These are phyloP conservation scores for Caerostris darwini DNA, from an alignment of 1,140 invertebrate species.

Conservation along the genomic window DNA sequence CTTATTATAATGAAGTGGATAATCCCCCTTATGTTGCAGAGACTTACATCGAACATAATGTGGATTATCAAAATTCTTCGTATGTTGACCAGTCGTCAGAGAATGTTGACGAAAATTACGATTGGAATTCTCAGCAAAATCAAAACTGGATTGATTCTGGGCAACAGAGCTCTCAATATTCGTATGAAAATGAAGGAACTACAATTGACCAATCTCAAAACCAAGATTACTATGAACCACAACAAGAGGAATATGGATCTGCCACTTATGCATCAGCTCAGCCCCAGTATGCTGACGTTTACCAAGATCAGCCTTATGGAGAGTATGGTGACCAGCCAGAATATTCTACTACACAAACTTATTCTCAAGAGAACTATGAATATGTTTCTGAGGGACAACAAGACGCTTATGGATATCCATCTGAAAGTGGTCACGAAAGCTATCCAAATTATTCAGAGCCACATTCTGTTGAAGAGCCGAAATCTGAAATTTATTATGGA, in stretches of 20 bases:
- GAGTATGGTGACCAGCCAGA: neutral
- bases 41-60: conserved; percentile 49
- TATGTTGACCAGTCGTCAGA: neutral
- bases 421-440: neutral
- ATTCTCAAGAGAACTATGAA: neutral
- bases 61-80: conserved; percentile 39
- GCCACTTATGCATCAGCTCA: neutral
- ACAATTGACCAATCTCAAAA: conserved; percentile 20
- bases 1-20: conserved; percentile 22
- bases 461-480: neutral
- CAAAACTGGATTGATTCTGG: conserved; percentile 7
- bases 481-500: neutral
- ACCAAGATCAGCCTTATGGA: conserved; percentile 24
- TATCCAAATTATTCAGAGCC: neutral
- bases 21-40: conserved; percentile 45
- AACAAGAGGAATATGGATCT: conserved; percentile 9
- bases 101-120: neutral
- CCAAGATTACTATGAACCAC: neutral
- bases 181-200: conserved; percentile 16
- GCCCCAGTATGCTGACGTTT: conserved; percentile 23
- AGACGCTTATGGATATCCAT: neutral
- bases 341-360: neutral
- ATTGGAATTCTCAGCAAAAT: conserved; percentile 15
- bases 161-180: neutral
- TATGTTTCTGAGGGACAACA: neutral